phyloP scores from a whole-genome alignment of 2,113 vertebrate species.

The Ploceus nigricollis region DNA sequence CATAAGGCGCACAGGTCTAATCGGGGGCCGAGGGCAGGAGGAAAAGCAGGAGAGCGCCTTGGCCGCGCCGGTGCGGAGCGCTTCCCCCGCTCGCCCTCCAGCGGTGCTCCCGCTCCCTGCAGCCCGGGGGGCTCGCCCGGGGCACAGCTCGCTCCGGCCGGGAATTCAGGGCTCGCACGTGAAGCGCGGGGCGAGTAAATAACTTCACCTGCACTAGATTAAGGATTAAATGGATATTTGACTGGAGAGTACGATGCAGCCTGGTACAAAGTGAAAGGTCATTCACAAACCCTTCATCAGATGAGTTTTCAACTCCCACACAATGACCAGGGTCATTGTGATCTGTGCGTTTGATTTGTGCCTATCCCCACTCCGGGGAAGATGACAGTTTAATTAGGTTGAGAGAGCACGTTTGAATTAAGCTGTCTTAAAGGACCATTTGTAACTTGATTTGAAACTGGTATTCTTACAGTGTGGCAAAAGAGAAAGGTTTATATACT shows the following conservation, averaged over 20 bases:
- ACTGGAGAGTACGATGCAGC: background rate
- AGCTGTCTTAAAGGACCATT: background rate
- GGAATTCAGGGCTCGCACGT: background rate
- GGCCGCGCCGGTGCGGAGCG: fast-evolving
- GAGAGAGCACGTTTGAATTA: background rate
- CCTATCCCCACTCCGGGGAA: background rate
- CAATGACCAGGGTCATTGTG: background rate
- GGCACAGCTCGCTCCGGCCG: background rate
- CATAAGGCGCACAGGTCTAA: fast-evolving
- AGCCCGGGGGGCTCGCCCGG: background rate
- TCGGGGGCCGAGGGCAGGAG: background rate
- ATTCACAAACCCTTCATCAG: background rate
- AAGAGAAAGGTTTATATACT: background rate
- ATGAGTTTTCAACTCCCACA: conserved; percentile 15
- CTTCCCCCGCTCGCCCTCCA: background rate
- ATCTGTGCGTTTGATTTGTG: background rate
- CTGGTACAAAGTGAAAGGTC: background rate
- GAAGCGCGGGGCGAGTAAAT: background rate
- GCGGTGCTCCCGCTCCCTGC: background rate
- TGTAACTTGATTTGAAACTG: background rate
- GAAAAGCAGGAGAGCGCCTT: fast-evolving
- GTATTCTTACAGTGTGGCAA: background rate
- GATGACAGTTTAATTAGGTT: background rate
- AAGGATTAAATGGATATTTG: background rate
- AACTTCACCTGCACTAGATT: background rate